phyloP scores from a whole-genome alignment of 2,888 invertebrate genomes.

The Phalera bucephala region DNA sequence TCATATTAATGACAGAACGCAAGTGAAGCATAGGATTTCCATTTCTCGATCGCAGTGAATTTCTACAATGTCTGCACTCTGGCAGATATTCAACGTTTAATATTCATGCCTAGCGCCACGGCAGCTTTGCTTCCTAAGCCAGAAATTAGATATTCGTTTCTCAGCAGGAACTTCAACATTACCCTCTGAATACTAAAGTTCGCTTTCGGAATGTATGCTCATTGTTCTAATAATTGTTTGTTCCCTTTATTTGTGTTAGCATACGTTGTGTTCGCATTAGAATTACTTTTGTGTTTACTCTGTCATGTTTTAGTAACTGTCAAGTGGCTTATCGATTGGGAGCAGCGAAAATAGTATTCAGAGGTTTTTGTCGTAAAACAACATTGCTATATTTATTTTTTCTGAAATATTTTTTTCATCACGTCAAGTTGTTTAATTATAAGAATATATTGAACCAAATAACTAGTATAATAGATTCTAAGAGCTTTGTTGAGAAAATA shows the following conservation, averaged over 20 bases:
- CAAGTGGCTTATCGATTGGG: too few species aligned
- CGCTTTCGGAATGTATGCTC: constrained; percentile 19
- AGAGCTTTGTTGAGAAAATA: too few species aligned
- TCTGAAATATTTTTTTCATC: too few species aligned
- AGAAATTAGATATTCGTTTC: constrained; percentile 65
- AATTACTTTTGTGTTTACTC: constrained; percentile 8
- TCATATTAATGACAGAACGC: constrained; percentile 69
- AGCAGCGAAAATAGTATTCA: too few species aligned
- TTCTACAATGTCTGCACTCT: constrained; percentile 65
- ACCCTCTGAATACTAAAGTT: constrained; percentile 39
- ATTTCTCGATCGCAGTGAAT: constrained; percentile 63
- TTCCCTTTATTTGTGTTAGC: constrained; percentile 5
- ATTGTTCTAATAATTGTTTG: constrained; percentile 28
- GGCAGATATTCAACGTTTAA: constrained; percentile 66
- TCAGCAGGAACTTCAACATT: constrained; percentile 48
- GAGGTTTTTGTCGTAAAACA: too few species aligned
- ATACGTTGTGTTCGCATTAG: constrained; percentile 1
- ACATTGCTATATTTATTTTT: too few species aligned
- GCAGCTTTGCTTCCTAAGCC: constrained; percentile 59
- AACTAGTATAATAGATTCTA: too few species aligned
- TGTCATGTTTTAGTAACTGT: too few species aligned
- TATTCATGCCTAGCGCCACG: constrained; percentile 61
- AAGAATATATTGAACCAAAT: too few species aligned
- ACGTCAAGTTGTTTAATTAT: too few species aligned
- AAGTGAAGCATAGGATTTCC: constrained; percentile 66